phyloP scores from a whole-genome alignment of 1,140 invertebrate genomes.

The Drosophila varians region DNA sequence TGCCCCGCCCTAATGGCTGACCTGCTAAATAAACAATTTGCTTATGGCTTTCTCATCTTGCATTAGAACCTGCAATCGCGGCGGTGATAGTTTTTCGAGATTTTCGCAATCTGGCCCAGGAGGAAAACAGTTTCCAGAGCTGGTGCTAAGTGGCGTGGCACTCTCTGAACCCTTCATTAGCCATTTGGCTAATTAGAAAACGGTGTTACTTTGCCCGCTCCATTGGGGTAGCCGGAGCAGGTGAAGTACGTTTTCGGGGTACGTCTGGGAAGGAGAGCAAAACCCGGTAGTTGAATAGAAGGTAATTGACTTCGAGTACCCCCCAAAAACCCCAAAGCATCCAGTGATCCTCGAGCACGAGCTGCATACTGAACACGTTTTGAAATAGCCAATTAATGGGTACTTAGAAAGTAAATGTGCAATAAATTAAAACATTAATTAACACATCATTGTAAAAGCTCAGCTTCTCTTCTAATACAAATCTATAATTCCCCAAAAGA shows the following conservation, averaged over 20 bases:
- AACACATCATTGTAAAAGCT: no score
- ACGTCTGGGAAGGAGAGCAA: slow-evolving; percentile 18
- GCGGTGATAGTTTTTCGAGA: neutral
- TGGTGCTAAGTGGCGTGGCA: slow-evolving; percentile 19
- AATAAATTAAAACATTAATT: no score
- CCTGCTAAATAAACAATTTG: slow-evolving; percentile 1
- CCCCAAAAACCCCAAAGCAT: neutral
- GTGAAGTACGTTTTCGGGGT: slow-evolving; percentile 12
- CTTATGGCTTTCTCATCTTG: neutral
- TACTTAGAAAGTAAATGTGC: no score
- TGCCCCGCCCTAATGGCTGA: slow-evolving; percentile 1
- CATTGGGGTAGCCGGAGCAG: slow-evolving; percentile 9
- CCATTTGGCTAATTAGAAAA: slow-evolving; percentile 54
- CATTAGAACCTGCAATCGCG: slow-evolving; percentile 4
- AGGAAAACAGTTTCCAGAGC: neutral
- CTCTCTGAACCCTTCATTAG: slow-evolving; percentile 22
- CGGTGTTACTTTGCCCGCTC: slow-evolving; percentile 24
- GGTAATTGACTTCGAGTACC: slow-evolving; percentile 10
- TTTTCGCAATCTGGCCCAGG: neutral
- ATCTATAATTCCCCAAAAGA: no score
- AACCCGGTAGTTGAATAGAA: slow-evolving; percentile 44
- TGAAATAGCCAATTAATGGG: neutral
- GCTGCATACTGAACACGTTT: slow-evolving; percentile 2
- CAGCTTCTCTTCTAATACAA: no score
- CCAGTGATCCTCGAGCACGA: neutral